Evolutionary conservation across 2,113 vertebrate species (phyloP), one percentile per base, ranked within the genome.

Genomic region (Erinaceus europaeus): DNA sequence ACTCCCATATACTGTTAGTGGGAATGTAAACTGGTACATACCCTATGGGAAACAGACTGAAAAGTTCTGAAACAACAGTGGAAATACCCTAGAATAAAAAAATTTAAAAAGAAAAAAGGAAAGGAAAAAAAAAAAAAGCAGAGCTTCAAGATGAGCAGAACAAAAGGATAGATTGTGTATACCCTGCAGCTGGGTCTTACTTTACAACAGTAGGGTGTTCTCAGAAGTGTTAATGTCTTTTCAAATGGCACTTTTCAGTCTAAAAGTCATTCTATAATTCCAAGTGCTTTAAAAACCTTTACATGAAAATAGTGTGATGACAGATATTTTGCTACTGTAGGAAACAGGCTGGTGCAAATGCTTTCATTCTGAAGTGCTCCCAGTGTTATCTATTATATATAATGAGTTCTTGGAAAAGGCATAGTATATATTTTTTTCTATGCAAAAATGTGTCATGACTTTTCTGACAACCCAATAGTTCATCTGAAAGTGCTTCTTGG

Each of bases 81-180:
- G n/a, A n/a, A n/a, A n/a, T n/a, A n/a, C n/a, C n/a, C n/a, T n/a
- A 77, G 68, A 53, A 91, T 85, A 82, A 88, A 88, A 53, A 20
- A 82, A 84, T 52, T 78, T 38, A 69, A n/a, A n/a, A n/a, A n/a
- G n/a, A n/a, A n/a, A n/a, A n/a, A n/a, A n/a, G 85, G 68, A 68
- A 89, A 83, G 40, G 62, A 86, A 23, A 52, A 75, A 82, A 40
- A 71, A 78, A 53, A 29, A n/a, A n/a, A n/a, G 3, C 44, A 42
- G 38, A 84, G 4, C 4, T 36, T 52, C 4, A 18, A 40, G 15
- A 89, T 75, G 57, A 69, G 38, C 42, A 61, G 84, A 77, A 74
- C 42, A 74, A 77, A 93, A 86, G 65, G 75, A 71, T 3, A 75
- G 76, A 93, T 78, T 40, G n/a, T 62, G 80, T 59, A 23, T n/a